These are phyloP conservation scores for Lithobates sylvaticus DNA, from an alignment of 2,797 vertebrate species.

Conservation along the genomic window DNA sequence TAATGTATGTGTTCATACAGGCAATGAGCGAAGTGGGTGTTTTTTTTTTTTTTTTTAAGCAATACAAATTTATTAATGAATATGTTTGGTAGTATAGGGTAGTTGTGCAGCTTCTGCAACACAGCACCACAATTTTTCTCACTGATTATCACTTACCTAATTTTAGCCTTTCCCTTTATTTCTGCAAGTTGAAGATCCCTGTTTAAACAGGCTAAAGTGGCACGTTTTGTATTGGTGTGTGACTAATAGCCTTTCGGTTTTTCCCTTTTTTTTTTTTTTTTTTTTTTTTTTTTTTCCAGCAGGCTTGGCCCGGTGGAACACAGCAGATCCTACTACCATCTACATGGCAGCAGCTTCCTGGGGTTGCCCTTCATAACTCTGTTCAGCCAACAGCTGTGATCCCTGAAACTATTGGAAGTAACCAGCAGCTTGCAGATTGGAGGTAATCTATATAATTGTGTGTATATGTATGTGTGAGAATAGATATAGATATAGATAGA, in stretches of 20 bases:
- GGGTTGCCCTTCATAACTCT: conserved; percentile 91
- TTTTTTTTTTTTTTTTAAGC: too few species aligned
- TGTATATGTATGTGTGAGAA: too few species aligned
- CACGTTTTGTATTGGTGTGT: conserved; percentile 16
- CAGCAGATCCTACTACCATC: conserved; percentile 98
- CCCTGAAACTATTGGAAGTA: conserved; percentile 78
- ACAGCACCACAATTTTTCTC: background rate
- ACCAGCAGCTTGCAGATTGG: conserved; percentile 88
- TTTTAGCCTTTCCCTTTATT: conserved; percentile 31
- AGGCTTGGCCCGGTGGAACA: conserved; percentile 96
- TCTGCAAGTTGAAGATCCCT: conserved; percentile 82
- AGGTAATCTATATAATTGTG: conserved; percentile 76
- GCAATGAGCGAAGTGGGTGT: too few species aligned
- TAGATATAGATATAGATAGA: too few species aligned
- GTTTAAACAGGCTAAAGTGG: conserved; percentile 65
- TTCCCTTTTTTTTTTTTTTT: conserved; percentile 69
- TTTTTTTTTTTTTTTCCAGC: conserved; percentile 81
- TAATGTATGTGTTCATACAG: too few species aligned
- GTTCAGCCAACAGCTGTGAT: conserved; percentile 87
- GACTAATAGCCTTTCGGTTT: conserved; percentile 58
- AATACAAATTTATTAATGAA: too few species aligned
- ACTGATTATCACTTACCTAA: background rate
- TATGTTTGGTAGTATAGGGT: background rate
- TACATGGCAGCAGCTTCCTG: conserved; percentile 96
- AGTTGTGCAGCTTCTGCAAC: conserved; percentile 39